Evolutionary conservation across 2,113 vertebrate species (phyloP).

Genomic region (Beaufortia kweichowensis): DNA sequence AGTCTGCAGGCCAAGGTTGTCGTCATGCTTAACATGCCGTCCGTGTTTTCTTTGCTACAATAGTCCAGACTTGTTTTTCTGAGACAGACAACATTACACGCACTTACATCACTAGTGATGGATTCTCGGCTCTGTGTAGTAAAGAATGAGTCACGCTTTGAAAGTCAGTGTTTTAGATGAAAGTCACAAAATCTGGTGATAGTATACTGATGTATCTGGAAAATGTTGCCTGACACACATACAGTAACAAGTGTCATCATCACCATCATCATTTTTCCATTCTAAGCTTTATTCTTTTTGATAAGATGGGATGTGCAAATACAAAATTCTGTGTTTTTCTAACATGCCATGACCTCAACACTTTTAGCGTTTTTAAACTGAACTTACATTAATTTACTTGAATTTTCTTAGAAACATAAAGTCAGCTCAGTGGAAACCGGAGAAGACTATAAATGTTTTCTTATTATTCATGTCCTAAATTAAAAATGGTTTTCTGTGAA

Average conservation of each 20-base stretch:
- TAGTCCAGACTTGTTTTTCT: slow-evolving; percentile 36
- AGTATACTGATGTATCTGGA: neutral
- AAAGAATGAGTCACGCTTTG: slow-evolving; percentile 18
- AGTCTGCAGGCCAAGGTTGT: slow-evolving; percentile 23
- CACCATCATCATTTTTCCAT: neutral
- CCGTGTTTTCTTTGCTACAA: slow-evolving; percentile 26
- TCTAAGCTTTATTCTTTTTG: neutral
- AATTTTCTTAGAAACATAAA: neutral
- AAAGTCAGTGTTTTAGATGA: slow-evolving; percentile 3
- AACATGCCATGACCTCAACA: neutral
- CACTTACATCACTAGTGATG: slow-evolving; percentile 28
- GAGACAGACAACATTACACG: slow-evolving; percentile 33
- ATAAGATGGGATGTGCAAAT: neutral
- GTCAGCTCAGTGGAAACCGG: neutral
- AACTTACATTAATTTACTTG: neutral
- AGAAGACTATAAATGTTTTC: neutral
- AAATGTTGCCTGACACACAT: neutral
- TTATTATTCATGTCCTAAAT: slow-evolving; percentile 18
- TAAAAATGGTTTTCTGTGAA: slow-evolving; percentile 8
- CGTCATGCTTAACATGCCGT: slow-evolving; percentile 42
- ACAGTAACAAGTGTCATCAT: no score
- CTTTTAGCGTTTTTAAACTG: neutral
- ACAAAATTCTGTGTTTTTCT: neutral
- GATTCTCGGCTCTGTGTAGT: neutral
- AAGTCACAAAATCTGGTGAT: neutral